Evolutionary conservation across 30 jellyfish, hydroid and myxozoan genomes (phyloP), one percentile per base, ranked within the genome.

Genomic region (Pseudorhiza aurosa): DNA sequence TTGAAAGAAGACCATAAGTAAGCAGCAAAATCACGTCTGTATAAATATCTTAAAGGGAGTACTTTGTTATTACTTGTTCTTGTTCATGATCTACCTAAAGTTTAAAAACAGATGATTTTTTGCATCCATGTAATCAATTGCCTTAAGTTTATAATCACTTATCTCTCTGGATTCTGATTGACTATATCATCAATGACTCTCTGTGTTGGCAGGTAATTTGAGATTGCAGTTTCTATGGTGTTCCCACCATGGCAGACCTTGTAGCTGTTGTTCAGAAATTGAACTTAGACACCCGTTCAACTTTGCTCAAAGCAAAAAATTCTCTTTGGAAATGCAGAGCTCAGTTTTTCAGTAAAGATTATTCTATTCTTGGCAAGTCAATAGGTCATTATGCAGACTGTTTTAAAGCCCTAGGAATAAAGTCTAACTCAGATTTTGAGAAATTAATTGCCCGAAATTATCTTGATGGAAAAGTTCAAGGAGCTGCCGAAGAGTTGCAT

Each of bases 371-470:
- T 53, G 94, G 75, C 12, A 43, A 62, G n/a, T 8, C 86, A 1
- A 82, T 82, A 9, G 45, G 55, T 0, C 94, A 55, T 69, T 82
- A 82, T 82, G 81, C 85, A 0, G 39, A 69, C 36, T 82, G 86
- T 36, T 82, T 68, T 28, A 69, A 47, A 21, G 19, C 73, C 8
- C 77, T 82, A 8, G 87, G 65, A 9, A 56, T 82, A 22, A 82
- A 69, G 30, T 26, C 74, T 10, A 68, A 60, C 10, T 2, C 8
- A 15, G 94, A 82, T 1, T 69, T 67, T 39, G 77, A 68, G 49
- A 65, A 71, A 6, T 0, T 68, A 15, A 30, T 71, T 53, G 80
- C 73, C 17, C 22, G 17, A 31, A 19, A 55, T 31, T 82, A 18
- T 60, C 18, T 53, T 3, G 19, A 21, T 14, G 33, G 37, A 6